Conservation (phyloP, 1,140 invertebrate species). For the Formica exsecta region DNA sequence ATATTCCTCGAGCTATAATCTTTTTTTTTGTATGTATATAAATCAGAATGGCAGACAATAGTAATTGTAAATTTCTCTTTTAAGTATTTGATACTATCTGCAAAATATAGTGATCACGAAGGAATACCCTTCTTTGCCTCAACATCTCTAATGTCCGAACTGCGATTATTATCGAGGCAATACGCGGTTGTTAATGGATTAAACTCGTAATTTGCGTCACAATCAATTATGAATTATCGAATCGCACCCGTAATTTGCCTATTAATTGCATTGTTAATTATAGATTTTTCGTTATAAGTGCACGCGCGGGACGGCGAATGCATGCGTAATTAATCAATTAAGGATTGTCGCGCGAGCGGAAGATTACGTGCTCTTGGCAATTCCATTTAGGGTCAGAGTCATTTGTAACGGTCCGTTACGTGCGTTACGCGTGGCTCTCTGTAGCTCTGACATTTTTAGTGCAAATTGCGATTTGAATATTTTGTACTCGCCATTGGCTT, state of each 20-base stretch:
- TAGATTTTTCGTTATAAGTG: constrained; percentile 49
- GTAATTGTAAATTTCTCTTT: not conserved
- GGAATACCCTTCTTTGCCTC: not conserved
- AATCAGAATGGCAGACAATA: not conserved
- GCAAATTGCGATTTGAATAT: constrained; percentile 58
- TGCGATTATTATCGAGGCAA: constrained; percentile 18
- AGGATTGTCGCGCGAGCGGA: constrained; percentile 22
- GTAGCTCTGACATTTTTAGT: constrained; percentile 49
- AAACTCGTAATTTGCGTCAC: constrained; percentile 50
- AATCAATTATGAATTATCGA: constrained; percentile 50
- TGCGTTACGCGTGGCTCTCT: not conserved
- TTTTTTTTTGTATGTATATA: not conserved
- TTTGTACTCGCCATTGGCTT: constrained; percentile 2
- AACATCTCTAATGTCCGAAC: constrained; percentile 11
- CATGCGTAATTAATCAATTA: constrained; percentile 60
- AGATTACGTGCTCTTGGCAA: constrained; percentile 46
- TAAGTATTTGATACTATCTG: not conserved
- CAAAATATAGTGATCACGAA: not conserved
- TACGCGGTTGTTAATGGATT: constrained; percentile 42
- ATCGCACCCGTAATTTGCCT: constrained; percentile 19
- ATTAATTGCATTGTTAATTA: constrained; percentile 59
- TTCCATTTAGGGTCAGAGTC: constrained; percentile 43
- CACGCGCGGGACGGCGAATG: not conserved
- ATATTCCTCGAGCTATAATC: not conserved
- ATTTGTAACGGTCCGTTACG: constrained; percentile 36